phyloP scores from a whole-genome alignment of 2,888 invertebrate genomes.

The Orthosia gothica region DNA sequence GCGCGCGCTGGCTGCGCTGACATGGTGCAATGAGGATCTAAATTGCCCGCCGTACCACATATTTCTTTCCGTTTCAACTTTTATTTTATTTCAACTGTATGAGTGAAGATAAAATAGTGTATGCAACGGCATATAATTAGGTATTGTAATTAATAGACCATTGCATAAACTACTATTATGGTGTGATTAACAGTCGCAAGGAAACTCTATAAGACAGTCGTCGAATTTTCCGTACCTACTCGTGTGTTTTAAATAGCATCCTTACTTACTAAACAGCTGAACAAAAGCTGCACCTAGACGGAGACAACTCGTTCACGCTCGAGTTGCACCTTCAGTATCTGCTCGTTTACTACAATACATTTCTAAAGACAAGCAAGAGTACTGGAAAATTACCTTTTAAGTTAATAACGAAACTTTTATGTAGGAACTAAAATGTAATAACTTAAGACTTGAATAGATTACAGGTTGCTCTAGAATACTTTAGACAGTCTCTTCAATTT shows the following conservation, averaged over 20 bases:
- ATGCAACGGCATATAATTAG: no score
- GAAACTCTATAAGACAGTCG: not conserved
- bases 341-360: not conserved
- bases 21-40: no score
- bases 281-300: conserved; percentile 21
- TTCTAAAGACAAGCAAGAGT: not conserved
- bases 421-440: not conserved
- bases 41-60: no score
- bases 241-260: conserved; percentile 13
- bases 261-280: not conserved
- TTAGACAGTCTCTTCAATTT: not conserved
- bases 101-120: no score
- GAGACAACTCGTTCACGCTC: conserved; percentile 21
- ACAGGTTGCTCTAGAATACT: no score
- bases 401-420: not conserved
- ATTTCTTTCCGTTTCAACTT: no score
- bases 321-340: not conserved
- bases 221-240: not conserved
- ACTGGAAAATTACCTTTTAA: conserved; percentile 20
- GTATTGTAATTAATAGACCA: no score
- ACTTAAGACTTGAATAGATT: no score
- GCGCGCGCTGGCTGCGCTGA: no score
- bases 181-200: not conserved
- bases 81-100: no score
- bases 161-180: no score